A percentile compares a stretch with the other conserved stretches of the same genome.
Evolutionary conservation across 2,888 invertebrate genomes (phyloP).

Genomic region (Maniola hyperantus): DNA sequence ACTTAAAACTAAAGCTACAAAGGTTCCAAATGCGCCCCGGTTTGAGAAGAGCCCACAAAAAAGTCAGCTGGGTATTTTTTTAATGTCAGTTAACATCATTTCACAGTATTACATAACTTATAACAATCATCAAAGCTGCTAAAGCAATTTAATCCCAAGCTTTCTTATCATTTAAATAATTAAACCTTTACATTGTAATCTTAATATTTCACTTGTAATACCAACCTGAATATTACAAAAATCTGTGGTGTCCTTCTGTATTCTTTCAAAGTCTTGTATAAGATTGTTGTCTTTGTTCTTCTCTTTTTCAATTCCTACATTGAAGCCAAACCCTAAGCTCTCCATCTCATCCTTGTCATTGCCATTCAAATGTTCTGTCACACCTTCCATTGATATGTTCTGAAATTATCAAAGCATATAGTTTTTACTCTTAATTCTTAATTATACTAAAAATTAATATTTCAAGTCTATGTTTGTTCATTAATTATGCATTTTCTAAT

Average conservation of each 20-base stretch:
- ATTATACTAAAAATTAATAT: too few relatives aligned
- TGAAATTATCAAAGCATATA: slow-evolving; percentile 47
- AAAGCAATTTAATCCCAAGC: too few relatives aligned
- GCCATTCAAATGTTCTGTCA: slow-evolving; percentile 70
- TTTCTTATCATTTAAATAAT: too few relatives aligned
- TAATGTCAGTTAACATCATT: too few relatives aligned
- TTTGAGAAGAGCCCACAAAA: too few relatives aligned
- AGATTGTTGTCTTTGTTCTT: slow-evolving; percentile 71
- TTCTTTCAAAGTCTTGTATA: slow-evolving; percentile 84
- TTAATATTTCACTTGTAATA: slow-evolving; percentile 6
- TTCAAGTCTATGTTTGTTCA: background rate
- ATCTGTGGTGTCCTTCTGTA: slow-evolving; percentile 83
- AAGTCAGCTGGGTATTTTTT: too few relatives aligned
- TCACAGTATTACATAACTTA: too few relatives aligned
- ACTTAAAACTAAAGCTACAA: too few relatives aligned
- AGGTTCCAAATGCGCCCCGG: too few relatives aligned
- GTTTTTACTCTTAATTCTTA: background rate
- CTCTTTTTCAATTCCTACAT: slow-evolving; percentile 70
- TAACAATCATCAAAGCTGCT: too few relatives aligned
- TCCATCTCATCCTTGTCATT: slow-evolving; percentile 73
- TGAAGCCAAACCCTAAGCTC: slow-evolving; percentile 75
- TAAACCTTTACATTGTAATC: too few relatives aligned
- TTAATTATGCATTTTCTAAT: background rate
- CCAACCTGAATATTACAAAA: slow-evolving; percentile 77
- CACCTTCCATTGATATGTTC: slow-evolving; percentile 70